Conservation (phyloP, 2,113 vertebrate species). For the Blennius ocellaris region DNA sequence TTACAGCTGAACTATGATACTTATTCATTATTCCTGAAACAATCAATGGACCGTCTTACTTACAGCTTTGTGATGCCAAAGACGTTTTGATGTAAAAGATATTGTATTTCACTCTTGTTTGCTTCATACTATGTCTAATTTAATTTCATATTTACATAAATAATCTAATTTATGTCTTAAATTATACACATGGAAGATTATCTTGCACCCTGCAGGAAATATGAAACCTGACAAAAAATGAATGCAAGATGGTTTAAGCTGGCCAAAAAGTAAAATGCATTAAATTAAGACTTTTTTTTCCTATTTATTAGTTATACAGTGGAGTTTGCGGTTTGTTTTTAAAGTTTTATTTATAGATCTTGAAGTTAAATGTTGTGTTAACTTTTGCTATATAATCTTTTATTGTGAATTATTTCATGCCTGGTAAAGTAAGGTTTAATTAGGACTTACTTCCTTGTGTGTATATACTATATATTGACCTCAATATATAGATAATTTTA, state of each 20-base stretch:
- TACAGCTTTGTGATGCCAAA: constrained; percentile 64
- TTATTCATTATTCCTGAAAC: constrained; percentile 69
- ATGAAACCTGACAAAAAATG: constrained; percentile 53
- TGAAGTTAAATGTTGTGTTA: constrained; percentile 72
- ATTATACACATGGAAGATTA: constrained; percentile 81
- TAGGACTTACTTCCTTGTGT: constrained; percentile 61
- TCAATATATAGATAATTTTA: constrained; percentile 71
- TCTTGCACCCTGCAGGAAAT: constrained; percentile 76
- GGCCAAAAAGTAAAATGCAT: constrained; percentile 78
- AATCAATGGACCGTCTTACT: constrained; percentile 49
- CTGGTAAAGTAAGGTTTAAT: constrained; percentile 55
- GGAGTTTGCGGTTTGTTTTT: constrained; percentile 70
- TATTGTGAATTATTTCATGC: constrained; percentile 76
- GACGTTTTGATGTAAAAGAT: constrained; percentile 52
- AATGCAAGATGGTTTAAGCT: constrained; percentile 71
- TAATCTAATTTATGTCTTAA: constrained; percentile 87
- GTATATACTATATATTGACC: constrained; percentile 75
- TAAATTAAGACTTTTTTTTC: constrained; percentile 82
- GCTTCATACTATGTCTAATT: constrained; percentile 79
- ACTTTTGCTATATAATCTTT: constrained; percentile 73
- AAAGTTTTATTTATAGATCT: constrained; percentile 82
- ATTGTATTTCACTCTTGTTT: constrained; percentile 64
- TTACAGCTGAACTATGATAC: constrained; percentile 73
- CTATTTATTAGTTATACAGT: constrained; percentile 84
- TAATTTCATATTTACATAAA: constrained; percentile 85